These are phyloP conservation scores for Heliopora coerulea DNA, from an alignment of 92 coral and sea anemone genomes.

Conservation along the genomic window DNA sequence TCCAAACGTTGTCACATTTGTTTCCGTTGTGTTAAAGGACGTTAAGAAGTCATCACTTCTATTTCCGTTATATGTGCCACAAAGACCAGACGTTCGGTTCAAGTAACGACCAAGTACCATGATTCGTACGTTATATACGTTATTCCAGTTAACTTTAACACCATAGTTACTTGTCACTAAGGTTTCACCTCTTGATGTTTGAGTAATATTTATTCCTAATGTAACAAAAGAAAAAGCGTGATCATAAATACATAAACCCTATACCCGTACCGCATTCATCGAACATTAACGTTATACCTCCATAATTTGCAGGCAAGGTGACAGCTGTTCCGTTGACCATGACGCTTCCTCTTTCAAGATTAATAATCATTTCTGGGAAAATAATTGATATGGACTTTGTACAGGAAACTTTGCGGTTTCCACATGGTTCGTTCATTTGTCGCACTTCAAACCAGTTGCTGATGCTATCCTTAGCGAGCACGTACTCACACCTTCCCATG, in stretches of 20 bases:
- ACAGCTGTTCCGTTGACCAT: slow-evolving; percentile 10
- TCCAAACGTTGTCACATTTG: slow-evolving; percentile 10
- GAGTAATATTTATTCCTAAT: slow-evolving; percentile 14
- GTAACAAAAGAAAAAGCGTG: not conserved
- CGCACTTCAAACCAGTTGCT: slow-evolving; percentile 22
- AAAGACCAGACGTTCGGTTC: slow-evolving; percentile 28
- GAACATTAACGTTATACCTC: slow-evolving; percentile 1
- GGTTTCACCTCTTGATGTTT: not conserved
- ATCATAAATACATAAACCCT: too few relatives aligned
- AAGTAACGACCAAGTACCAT: slow-evolving; percentile 15
- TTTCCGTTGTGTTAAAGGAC: not conserved
- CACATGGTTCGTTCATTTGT: slow-evolving; percentile 41
- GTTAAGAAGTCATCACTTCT: slow-evolving; percentile 22
- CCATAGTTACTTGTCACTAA: slow-evolving; percentile 30
- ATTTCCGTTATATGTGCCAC: slow-evolving; percentile 23
- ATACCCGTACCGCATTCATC: too few relatives aligned
- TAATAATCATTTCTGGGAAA: slow-evolving; percentile 6
- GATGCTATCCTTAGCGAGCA: slow-evolving; percentile 10
- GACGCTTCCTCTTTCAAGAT: slow-evolving; percentile 31
- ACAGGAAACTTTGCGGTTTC: slow-evolving; percentile 25
- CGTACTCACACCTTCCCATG: slow-evolving; percentile 41
- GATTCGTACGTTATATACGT: slow-evolving; percentile 14
- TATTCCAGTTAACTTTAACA: slow-evolving; percentile 14
- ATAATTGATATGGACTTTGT: slow-evolving; percentile 19
- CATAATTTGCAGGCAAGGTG: not conserved